A percentile compares a stretch with the other conserved stretches of the same genome.
Evolutionary conservation across 2,888 invertebrate genomes (phyloP).

Genomic region (Chalcosyrphus nemorum): DNA sequence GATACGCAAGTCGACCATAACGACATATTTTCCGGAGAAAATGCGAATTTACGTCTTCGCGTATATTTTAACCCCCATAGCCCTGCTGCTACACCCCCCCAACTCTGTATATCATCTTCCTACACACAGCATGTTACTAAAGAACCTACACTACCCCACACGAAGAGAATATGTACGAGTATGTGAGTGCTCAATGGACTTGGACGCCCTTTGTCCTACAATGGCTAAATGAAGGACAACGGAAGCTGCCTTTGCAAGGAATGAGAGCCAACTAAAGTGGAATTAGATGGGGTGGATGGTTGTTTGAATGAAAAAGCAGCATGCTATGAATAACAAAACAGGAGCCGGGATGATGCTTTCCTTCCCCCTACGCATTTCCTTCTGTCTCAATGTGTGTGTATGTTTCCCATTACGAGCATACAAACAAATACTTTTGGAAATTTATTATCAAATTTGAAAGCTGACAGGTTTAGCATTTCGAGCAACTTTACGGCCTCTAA

Average conservation of each 20-base stretch:
- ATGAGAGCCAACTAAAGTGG: constrained; percentile 7
- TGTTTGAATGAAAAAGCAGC: constrained; percentile 31
- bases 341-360: not conserved
- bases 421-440: constrained; percentile 41
- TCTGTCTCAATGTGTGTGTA: not conserved
- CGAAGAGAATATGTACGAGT: not conserved
- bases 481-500: constrained; percentile 20
- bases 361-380: not conserved
- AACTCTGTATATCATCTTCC: constrained; percentile 32
- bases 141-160: not conserved
- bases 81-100: too few species aligned
- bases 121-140: constrained; percentile 16
- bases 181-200: constrained; percentile 52
- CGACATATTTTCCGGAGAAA: constrained; percentile 44
- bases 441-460: constrained; percentile 65
- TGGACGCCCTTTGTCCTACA: constrained; percentile 45
- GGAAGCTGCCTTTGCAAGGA: not conserved
- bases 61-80: not conserved
- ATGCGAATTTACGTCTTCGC: constrained; percentile 35
- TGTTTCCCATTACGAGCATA: not conserved
- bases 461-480: constrained; percentile 40
- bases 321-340: constrained; percentile 47
- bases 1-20: constrained; percentile 60
- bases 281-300: constrained; percentile 27
- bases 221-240: constrained; percentile 32